Percentiles rank a stretch among this genome's conserved stretches.
Conservation (phyloP, 2,888 invertebrate species). For the Lydus trimaculatus region DNA sequence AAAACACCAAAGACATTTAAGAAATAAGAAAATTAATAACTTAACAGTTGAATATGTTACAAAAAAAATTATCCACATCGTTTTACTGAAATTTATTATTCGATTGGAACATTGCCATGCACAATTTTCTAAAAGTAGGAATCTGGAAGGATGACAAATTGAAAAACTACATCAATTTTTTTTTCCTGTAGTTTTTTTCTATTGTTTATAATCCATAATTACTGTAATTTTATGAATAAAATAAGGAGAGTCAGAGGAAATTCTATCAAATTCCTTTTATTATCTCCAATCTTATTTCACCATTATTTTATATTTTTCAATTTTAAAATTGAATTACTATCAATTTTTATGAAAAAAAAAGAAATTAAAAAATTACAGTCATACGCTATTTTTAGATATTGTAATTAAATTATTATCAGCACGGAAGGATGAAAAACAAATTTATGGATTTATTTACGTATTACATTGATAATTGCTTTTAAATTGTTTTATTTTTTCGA, state of each 20-base stretch:
- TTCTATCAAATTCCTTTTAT: too few relatives aligned
- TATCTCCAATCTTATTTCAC: too few relatives aligned
- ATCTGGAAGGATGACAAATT: neutral
- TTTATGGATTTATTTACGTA: conserved; percentile 15
- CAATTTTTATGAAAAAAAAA: conserved; percentile 2
- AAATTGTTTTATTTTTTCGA: neutral
- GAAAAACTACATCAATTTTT: too few relatives aligned
- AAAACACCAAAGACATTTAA: too few relatives aligned
- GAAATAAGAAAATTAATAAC: too few relatives aligned
- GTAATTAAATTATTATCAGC: conserved; percentile 27
- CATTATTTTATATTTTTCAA: too few relatives aligned
- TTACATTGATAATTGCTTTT: neutral
- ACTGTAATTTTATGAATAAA: too few relatives aligned
- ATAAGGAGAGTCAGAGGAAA: neutral
- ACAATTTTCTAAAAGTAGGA: neutral
- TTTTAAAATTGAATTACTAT: neutral
- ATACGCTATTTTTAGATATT: conserved; percentile 20
- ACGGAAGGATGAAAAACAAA: conserved; percentile 15
- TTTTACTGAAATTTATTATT: neutral
- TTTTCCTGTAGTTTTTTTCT: too few relatives aligned
- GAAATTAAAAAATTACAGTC: too few relatives aligned
- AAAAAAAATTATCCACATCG: neutral
- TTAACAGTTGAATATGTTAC: too few relatives aligned
- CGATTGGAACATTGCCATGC: neutral
- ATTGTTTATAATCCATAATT: too few relatives aligned